Evolutionary conservation across 2,797 vertebrate genomes (phyloP).

Genomic region (Synanceia verrucosa): DNA sequence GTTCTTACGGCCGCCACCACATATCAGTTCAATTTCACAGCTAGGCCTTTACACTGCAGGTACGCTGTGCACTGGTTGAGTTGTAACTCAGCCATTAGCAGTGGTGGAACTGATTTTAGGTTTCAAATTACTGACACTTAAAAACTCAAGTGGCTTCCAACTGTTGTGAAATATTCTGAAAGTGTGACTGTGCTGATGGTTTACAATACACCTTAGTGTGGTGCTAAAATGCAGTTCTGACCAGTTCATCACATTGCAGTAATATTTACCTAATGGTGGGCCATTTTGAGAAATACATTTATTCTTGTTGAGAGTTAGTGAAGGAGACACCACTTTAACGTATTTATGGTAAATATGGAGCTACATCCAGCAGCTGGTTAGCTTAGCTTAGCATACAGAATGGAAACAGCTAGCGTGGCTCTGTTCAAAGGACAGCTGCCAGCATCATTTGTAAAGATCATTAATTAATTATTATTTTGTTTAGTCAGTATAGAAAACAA

Average conservation of each 20-base stretch:
- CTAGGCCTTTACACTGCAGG: constrained; percentile 35
- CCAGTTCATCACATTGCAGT: background rate
- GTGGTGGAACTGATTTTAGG: constrained; percentile 27
- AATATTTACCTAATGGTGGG: background rate
- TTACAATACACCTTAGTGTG: background rate
- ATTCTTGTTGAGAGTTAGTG: background rate
- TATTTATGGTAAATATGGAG: background rate
- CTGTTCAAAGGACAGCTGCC: background rate
- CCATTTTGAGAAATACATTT: background rate
- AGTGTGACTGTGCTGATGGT: background rate
- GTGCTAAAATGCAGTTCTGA: background rate
- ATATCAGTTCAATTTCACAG: constrained; percentile 58
- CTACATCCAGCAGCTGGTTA: background rate
- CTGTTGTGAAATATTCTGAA: constrained; percentile 1
- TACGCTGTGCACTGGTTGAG: constrained; percentile 23
- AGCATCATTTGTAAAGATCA: background rate
- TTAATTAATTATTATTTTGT: background rate
- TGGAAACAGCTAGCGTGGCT: background rate
- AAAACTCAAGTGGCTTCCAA: constrained; percentile 1
- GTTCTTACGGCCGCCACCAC: constrained; percentile 19
- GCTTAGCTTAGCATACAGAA: background rate
- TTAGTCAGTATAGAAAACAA: background rate
- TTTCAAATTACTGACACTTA: constrained; percentile 3
- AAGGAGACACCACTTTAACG: background rate
- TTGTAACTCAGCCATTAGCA: constrained; percentile 5